These are phyloP conservation scores for Cryptotermes secundus DNA, from an alignment of 1,140 invertebrate species.

Conservation along the genomic window DNA sequence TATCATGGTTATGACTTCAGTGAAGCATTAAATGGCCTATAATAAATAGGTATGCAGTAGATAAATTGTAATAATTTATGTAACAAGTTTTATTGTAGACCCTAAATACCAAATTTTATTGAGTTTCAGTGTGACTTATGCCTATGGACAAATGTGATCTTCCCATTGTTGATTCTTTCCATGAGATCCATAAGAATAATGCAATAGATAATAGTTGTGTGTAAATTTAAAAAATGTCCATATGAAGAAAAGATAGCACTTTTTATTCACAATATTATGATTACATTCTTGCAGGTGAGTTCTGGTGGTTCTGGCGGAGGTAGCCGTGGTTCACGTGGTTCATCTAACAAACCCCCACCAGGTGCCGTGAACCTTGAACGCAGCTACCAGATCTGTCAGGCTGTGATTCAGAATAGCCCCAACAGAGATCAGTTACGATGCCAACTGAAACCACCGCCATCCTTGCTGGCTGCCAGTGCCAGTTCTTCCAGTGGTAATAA, in stretches of 20 bases:
- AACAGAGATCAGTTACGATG: slow-evolving; percentile 84
- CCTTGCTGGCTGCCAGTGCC: slow-evolving; percentile 55
- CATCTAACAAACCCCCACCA: slow-evolving; percentile 72
- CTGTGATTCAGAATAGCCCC: slow-evolving; percentile 88
- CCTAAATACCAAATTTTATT: no score
- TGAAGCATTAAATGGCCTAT: no score
- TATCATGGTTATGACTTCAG: no score
- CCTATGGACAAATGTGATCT: no score
- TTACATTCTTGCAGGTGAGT: slow-evolving; percentile 23
- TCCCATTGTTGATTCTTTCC: no score
- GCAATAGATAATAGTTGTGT: no score
- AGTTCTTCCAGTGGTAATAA: not conserved
- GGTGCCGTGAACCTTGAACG: slow-evolving; percentile 88
- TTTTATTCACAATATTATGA: not conserved
- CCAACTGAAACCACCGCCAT: slow-evolving; percentile 79
- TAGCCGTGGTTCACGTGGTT: slow-evolving; percentile 46
- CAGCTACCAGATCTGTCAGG: slow-evolving; percentile 94
- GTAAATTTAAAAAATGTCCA: not conserved
- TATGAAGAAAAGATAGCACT: not conserved
- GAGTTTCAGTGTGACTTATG: no score
- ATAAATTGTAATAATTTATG: no score
- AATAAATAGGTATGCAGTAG: no score
- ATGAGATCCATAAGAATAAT: no score
- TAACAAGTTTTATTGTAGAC: no score
- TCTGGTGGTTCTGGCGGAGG: slow-evolving; percentile 36